Percentiles rank a stretch among this genome's conserved stretches.
These are phyloP conservation scores for Masticophis lateralis DNA, from an alignment of 2,797 vertebrate genomes.

Conservation along the genomic window DNA sequence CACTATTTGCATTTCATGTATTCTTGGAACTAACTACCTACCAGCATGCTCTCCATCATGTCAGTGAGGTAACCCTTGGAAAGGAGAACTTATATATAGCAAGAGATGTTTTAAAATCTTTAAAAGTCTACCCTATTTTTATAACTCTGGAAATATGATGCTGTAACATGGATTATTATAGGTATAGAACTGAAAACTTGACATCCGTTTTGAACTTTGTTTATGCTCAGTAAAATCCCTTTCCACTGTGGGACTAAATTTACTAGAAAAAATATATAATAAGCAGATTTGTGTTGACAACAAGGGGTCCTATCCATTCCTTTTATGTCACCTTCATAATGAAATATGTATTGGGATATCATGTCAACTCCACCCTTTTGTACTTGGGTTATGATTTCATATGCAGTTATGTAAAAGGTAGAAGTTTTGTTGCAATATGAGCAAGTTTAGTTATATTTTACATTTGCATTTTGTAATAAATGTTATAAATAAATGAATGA, in stretches of 20 bases:
- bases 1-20: slow-evolving; percentile 50
- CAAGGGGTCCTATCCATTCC: neutral
- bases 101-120: neutral
- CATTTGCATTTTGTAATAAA: neutral
- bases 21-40: slow-evolving; percentile 20
- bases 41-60: slow-evolving; percentile 4
- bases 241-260: neutral
- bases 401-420: neutral
- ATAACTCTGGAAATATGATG: slow-evolving; percentile 50
- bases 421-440: neutral
- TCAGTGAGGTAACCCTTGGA: neutral
- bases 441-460: neutral
- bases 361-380: neutral
- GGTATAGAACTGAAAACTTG: neutral
- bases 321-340: neutral
- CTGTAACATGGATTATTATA: slow-evolving; percentile 19
- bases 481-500: neutral
- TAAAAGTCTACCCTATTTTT: slow-evolving; percentile 17
- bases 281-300: neutral
- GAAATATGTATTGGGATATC: neutral
- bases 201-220: neutral
- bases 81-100: neutral
- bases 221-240: neutral
- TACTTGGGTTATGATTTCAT: neutral
- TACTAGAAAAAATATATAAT: slow-evolving; percentile 6